Evolutionary conservation across 2,113 vertebrate species (phyloP), one percentile per base, ranked within the genome.

Genomic region (Progne subis): DNA sequence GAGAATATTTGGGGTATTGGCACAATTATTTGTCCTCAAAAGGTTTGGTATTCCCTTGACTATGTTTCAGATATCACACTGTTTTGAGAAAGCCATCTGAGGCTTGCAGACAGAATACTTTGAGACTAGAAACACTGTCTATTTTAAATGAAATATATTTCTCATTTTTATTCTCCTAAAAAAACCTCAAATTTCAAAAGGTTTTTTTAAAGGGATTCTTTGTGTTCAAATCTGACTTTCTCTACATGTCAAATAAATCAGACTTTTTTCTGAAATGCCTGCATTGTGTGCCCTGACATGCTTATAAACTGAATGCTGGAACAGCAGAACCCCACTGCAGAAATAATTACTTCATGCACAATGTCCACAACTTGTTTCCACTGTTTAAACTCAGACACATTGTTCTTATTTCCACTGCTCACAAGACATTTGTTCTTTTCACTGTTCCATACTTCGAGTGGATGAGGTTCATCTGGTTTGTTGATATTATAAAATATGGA

Each of bases 401-500:
- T 98, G 98, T 98, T 98, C 97, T 95, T 97, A 98, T 98, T 98
- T 98, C 94, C 97, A 97, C 82, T 97, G 79, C 84, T 98, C 97
- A 97, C 88, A 95, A 96, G 96, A 97, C 96, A 97, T 98, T 98
- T 98, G 97, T 96, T 98, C 96, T 95, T 95, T 98, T 96, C 91
- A 91, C 95, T 97, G 92, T 94, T 97, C 95, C 93, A 81, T 90
- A 32, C 90, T 95, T 96, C 39, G 83, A 95, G 96, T 96, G 95
- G 94, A 97, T 91, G 95, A 91, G 82, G 94, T 96, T 98, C 98
- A 97, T 97, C 97, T 98, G 98, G 81, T 96, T 97, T 98, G 97
- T 97, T 97, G 97, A 97, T 98, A 92, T 96, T 97, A 91, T 97
- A 96, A 98, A 97, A 98, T 98, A 97, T 93, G 97, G 97, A 98